A percentile compares a stretch with the other conserved stretches of the same genome.
These are phyloP conservation scores for Glaucopsyche alexis DNA, from an alignment of 2,888 invertebrate genomes.

Conservation along the genomic window DNA sequence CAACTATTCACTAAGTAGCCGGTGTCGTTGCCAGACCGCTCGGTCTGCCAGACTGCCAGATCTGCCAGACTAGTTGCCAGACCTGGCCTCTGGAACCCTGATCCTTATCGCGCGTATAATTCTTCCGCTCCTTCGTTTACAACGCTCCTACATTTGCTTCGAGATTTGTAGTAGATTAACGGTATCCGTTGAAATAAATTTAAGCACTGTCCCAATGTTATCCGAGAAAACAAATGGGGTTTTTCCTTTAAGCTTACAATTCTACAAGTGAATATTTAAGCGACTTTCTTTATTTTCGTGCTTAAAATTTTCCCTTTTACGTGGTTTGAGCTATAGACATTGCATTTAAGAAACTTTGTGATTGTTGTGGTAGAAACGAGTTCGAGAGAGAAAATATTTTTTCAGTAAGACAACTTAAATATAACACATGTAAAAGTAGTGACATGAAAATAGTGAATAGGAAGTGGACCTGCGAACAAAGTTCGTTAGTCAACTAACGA, in stretches of 20 bases:
- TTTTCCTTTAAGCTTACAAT: slow-evolving; percentile 20
- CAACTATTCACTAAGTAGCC: slow-evolving; percentile 22
- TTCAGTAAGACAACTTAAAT: too few species aligned
- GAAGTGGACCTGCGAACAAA: too few species aligned
- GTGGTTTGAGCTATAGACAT: too few species aligned
- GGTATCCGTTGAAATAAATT: slow-evolving; percentile 23
- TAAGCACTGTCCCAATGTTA: slow-evolving; percentile 8
- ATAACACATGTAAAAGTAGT: too few species aligned
- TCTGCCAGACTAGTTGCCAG: neutral
- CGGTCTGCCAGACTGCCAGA: neutral
- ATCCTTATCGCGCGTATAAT: slow-evolving; percentile 21
- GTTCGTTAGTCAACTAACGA: too few species aligned
- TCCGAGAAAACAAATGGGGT: slow-evolving; percentile 14
- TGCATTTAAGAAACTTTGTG: too few species aligned
- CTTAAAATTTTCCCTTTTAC: neutral
- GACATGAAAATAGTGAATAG: too few species aligned
- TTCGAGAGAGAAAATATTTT: too few species aligned
- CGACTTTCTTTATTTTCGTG: neutral
- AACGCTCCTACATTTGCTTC: slow-evolving; percentile 4
- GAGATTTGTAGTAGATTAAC: slow-evolving; percentile 25
- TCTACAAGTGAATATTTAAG: slow-evolving; percentile 10
- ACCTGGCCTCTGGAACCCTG: neutral
- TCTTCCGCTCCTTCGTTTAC: slow-evolving; percentile 19
- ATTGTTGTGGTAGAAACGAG: too few species aligned
- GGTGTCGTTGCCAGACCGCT: slow-evolving; percentile 12